Evolutionary conservation across 2,797 vertebrate genomes (phyloP).

Genomic region (Cynopterus sphinx): DNA sequence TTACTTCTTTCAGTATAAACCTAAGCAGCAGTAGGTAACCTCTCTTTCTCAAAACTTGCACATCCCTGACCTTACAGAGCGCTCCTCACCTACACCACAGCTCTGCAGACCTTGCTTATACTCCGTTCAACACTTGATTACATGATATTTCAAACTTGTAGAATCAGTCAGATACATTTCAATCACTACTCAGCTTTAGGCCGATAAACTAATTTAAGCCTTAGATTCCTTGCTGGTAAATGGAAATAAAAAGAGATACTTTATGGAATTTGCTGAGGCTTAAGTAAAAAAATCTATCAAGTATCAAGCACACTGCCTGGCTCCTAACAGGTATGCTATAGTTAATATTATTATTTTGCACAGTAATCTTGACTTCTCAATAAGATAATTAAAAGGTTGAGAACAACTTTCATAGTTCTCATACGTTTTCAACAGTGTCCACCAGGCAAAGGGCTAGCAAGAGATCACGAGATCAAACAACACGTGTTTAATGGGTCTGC

Average conservation of each 20-base stretch:
- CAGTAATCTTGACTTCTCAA: neutral
- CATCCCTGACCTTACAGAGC: neutral
- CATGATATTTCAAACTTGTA: neutral
- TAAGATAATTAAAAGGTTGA: neutral
- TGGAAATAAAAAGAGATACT: neutral
- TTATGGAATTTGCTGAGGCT: neutral
- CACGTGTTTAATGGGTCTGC: neutral
- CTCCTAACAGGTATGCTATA: neutral
- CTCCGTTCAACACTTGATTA: neutral
- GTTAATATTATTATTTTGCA: neutral
- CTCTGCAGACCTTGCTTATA: neutral
- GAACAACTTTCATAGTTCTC: neutral
- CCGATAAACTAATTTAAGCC: neutral
- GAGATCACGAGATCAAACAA: neutral
- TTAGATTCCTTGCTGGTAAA: neutral
- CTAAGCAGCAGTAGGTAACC: neutral
- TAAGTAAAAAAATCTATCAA: neutral
- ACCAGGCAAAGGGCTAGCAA: neutral
- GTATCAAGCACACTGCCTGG: neutral
- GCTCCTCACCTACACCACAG: fast-evolving
- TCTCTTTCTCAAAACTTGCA: neutral
- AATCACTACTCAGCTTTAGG: neutral
- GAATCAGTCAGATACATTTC: neutral
- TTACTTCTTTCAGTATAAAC: neutral
- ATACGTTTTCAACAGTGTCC: neutral